phyloP scores from a whole-genome alignment of 2,113 vertebrate genomes.

The Sapayoa aenigma region DNA sequence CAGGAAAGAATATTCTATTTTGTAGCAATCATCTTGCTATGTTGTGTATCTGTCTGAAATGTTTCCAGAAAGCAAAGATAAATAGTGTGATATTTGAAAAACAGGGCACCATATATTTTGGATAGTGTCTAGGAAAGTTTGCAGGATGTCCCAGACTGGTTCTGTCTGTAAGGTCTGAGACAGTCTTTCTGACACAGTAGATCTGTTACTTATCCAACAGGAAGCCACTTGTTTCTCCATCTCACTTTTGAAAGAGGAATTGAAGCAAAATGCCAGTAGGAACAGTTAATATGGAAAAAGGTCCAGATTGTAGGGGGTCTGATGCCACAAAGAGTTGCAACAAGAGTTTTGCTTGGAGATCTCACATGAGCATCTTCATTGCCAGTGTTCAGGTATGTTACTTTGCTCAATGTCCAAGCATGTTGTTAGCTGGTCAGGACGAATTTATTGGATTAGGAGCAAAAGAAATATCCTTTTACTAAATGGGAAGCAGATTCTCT shows the following conservation, averaged over 20 bases:
- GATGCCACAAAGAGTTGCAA: neutral
- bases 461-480: neutral
- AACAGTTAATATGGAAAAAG: neutral
- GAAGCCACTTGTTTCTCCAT: conserved; percentile 18
- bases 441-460: neutral
- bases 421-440: neutral
- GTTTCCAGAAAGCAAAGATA: conserved; percentile 51
- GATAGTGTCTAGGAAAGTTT: conserved; percentile 35
- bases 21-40: conserved; percentile 17
- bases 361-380: neutral
- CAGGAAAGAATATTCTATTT: conserved; percentile 25
- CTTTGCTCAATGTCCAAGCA: neutral
- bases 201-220: conserved; percentile 12
- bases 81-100: conserved; percentile 62
- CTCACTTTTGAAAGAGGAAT: neutral
- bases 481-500: neutral
- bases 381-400: neutral
- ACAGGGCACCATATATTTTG: conserved; percentile 51
- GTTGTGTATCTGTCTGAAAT: conserved; percentile 31
- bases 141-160: conserved; percentile 15
- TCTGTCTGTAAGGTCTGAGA: conserved; percentile 45
- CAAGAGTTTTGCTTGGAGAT: neutral
- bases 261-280: neutral
- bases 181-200: conserved; percentile 15
- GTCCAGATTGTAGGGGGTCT: neutral